Base-by-base conservation (phyloP, 2,113 vertebrate species). In the Gopherus evgoodei region DNA sequence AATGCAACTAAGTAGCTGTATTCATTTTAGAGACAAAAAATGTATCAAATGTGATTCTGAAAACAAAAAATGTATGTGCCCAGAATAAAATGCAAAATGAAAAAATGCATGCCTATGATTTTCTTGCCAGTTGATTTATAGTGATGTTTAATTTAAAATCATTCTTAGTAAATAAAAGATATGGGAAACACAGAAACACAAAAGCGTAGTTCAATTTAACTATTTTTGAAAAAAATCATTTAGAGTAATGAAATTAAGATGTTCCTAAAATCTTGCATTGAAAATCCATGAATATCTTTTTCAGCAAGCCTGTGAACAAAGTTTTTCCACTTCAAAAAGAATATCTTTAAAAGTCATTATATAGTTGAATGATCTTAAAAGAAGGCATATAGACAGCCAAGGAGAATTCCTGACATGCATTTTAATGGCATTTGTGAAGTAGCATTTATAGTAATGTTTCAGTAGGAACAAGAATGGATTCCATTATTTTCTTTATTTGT, bases 301-400 rank as follows among this genome's bases (percentile, higher is more conserved):
- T 87, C 81, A 94, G 42, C 25, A 81, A 79, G 42, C 47, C 44
- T 87, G 52, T 69, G 27, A 54, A 84, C 93, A 86, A 82, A 87
- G 16, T 91, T 85, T 50, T 90, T 96, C 44, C 8, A 88, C 93
- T 97, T 97, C 82, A 90, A 95, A 97, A 97, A 95, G n/a, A 96
- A 87, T 97, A 96, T 93, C 91, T 97, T 96, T 90, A 91, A 95
- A 98, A 97, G 92, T 94, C 83, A 94, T 96, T 94, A 94, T 92
- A 54, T 91, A 95, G 96, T 87, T 97, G 82, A 97, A 93, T 81
- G 29, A 87, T 95, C 94, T 93, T 96, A 94, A 97, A 98, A 96
- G 93, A 87, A 93, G 0, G 0, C 80, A 88, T 50, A 91, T 5
- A 94, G 9, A 72, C 87, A 97, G 90, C 72, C 27, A 44, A 95